A percentile compares a stretch with the other conserved stretches of the same genome.
phyloP scores from a whole-genome alignment of 2,113 vertebrate species.

The Hyperoodon ampullatus region DNA sequence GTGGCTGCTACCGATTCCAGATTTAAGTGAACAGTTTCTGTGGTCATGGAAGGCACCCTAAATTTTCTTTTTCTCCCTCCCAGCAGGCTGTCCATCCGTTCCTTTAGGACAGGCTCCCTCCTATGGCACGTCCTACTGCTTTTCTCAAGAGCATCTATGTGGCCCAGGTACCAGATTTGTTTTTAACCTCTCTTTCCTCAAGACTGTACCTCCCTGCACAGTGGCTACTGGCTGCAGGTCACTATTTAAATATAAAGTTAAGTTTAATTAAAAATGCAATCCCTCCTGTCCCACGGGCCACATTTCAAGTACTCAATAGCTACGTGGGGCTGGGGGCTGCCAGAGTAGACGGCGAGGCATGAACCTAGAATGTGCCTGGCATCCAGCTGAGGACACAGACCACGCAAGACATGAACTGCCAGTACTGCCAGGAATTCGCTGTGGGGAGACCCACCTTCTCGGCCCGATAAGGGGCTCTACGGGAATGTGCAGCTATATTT shows the following conservation, averaged over 20 bases:
- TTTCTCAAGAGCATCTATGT: not conserved
- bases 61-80: not conserved
- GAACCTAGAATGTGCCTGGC: accelerated
- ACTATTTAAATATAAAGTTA: not conserved
- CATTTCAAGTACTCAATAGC: not conserved
- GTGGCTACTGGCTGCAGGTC: not conserved
- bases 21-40: not conserved
- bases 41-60: accelerated
- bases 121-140: not conserved
- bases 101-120: not conserved
- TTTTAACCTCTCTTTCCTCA: not conserved
- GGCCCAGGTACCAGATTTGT: not conserved
- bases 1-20: not conserved
- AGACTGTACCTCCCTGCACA: too few species aligned
- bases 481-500: not conserved
- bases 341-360: accelerated
- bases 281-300: too few species aligned
- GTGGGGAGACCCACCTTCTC: not conserved
- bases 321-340: not conserved
- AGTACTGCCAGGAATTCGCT: not conserved
- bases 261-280: too few species aligned
- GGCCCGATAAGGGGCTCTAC: too few species aligned
- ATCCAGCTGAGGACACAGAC: not conserved
- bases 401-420: not conserved
- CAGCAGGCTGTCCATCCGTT: not conserved